phyloP scores from a whole-genome alignment of 2,888 invertebrate species.

The Drosophila maculinotata region DNA sequence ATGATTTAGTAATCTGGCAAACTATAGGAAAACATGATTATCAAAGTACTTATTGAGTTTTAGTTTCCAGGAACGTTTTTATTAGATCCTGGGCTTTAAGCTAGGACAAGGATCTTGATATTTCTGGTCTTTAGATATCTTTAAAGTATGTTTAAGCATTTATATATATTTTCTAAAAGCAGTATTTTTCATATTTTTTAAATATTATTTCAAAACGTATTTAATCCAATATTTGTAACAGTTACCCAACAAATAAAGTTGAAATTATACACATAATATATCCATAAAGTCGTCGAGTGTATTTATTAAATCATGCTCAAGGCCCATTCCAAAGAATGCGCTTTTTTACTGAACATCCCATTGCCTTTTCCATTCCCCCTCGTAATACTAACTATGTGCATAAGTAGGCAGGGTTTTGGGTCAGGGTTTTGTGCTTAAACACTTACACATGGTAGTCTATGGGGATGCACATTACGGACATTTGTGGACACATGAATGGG shows the following conservation, averaged over 20 bases:
- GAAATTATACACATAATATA: no score
- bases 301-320: constrained; percentile 47
- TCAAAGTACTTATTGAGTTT: not conserved
- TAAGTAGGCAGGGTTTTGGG: constrained; percentile 27
- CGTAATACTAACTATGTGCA: not conserved
- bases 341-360: constrained; percentile 17
- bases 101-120: no score
- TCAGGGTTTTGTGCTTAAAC: constrained; percentile 49
- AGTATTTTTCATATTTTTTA: no score
- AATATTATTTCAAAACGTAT: not conserved
- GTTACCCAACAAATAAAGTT: no score
- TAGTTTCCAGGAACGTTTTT: no score
- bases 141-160: no score
- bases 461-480: constrained; percentile 84
- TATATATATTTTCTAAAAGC: no score
- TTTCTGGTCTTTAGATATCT: no score
- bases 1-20: no score
- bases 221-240: no score
- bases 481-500: constrained; percentile 74
- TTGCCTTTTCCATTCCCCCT: not conserved
- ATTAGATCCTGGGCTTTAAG: no score
- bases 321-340: constrained; percentile 9
- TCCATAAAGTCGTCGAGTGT: constrained; percentile 22
- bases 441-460: constrained; percentile 75
- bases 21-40: no score